phyloP scores from a whole-genome alignment of 1,140 invertebrate genomes.

The Drosophila nasuta region DNA sequence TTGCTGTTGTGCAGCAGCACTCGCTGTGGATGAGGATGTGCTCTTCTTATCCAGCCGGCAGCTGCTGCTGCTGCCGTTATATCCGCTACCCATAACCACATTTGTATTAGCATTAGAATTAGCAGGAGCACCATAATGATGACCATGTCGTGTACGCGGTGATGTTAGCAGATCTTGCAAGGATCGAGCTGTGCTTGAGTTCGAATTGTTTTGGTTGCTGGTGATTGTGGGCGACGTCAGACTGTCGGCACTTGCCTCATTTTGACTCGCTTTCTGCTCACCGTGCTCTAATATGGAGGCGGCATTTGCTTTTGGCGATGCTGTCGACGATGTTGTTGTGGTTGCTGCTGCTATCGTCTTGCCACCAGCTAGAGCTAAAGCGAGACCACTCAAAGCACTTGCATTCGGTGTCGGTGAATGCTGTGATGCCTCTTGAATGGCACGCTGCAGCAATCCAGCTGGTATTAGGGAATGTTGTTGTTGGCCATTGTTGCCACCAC shows the following conservation, averaged over 20 bases:
- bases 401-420: conserved; percentile 70
- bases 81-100: conserved; percentile 71
- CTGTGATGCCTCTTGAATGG: conserved; percentile 71
- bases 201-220: conserved; percentile 27
- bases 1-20: conserved; percentile 5
- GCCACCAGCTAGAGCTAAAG: conserved; percentile 71
- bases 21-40: conserved; percentile 29
- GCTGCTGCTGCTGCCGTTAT: neutral
- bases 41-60: conserved; percentile 26
- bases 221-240: conserved; percentile 80
- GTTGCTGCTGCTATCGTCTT: conserved; percentile 33
- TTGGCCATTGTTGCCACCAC: conserved; percentile 15
- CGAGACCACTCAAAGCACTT: conserved; percentile 72
- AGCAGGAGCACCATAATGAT: conserved; percentile 45
- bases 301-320: conserved; percentile 72
- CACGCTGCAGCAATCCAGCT: conserved; percentile 72
- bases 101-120: conserved; percentile 67
- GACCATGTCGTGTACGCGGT: conserved; percentile 67
- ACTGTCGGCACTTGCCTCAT: conserved; percentile 84
- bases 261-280: conserved; percentile 85
- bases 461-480: conserved; percentile 69
- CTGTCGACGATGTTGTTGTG: neutral
- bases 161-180: conserved; percentile 80
- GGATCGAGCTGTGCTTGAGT: conserved; percentile 58
- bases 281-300: conserved; percentile 84